Base-by-base conservation (phyloP, 1,140 invertebrate genomes). In the Odontomachus brunneus region DNA sequence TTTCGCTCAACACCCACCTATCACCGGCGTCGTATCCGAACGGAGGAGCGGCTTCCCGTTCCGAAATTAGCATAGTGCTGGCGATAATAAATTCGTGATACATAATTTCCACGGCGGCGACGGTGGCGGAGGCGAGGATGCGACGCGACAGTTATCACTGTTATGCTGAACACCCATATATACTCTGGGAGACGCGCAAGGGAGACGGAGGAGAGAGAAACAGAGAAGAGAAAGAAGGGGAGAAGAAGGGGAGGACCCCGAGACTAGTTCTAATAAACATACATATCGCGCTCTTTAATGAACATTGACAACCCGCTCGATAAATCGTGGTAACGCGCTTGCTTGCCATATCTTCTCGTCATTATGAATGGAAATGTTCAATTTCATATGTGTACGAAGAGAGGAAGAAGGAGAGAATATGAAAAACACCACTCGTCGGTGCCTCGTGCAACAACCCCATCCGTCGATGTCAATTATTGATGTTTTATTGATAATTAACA, bases 151-250 rank as follows among this genome's bases (percentile, higher is more conserved):
- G 55, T 51, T 71, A 69, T 44, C 63, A 69, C 51, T 71, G 29
- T 83, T 75, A 87, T 86, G 84, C 65, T 87, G 86, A 87, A 57
- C 85, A 87, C 86, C 86, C 86, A 84, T 87, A 87, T 86, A 49
- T 71, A 80, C 33, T n/a, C n/a, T n/a, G n/a, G n/a, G 17, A 81
- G 65, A 11, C 38, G 38, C 38, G 9, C 5, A 7, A 11, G 38
- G 9, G 38, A 44, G 38, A 44, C 0, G 4, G 9, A 11, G 9
- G 9, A 44, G 38, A 44, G 38, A 44, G 9, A 44, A 7, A 44
- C 3, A 44, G 38, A 44, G 9, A 44, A 44, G 9, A 7, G 9
- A 7, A 33, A 5, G 5, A 11, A 44, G 38, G 9, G 38, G 9
- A 7, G 9, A 11, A 44, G 9, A 11, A 7, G 9, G 38, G 38